Percentiles rank a stretch among this genome's conserved stretches.
Evolutionary conservation across 2,797 vertebrate species (phyloP).

Genomic region (Gadopsis marmoratus): DNA sequence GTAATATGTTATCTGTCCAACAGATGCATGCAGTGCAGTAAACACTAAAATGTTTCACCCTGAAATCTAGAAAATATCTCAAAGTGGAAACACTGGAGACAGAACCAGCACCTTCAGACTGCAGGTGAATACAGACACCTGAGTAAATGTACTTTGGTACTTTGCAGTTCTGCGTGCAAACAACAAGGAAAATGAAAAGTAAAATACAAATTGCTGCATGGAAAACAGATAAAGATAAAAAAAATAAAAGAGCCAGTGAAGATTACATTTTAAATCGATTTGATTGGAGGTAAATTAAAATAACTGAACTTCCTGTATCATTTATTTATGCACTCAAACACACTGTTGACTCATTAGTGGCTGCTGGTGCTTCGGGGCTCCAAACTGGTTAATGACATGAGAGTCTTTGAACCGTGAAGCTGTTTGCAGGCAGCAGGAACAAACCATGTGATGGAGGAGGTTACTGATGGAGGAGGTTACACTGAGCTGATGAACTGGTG

Average conservation of each 20-base stretch:
- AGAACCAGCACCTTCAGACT: not conserved
- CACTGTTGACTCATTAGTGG: constrained; percentile 24
- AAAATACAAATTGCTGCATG: not conserved
- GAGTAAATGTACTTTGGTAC: not conserved
- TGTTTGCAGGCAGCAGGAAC: constrained; percentile 20
- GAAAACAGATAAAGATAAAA: not conserved
- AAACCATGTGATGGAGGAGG: not conserved
- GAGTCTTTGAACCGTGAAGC: not conserved
- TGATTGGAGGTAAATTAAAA: constrained; percentile 20
- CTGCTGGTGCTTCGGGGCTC: constrained; percentile 25
- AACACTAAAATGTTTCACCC: not conserved
- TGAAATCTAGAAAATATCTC: not conserved
- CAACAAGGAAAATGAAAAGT: too few species aligned
- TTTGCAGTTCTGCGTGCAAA: not conserved
- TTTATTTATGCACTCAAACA: constrained; percentile 36
- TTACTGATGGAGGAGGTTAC: too few species aligned
- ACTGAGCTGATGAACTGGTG: too few species aligned
- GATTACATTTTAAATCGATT: not conserved
- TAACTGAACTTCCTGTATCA: constrained; percentile 27
- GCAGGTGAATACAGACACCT: not conserved
- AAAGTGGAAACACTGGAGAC: not conserved
- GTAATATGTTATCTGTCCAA: too few species aligned
- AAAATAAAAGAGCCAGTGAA: constrained; percentile 4
- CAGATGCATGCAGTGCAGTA: too few species aligned
- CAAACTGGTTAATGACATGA: not conserved